Evolutionary conservation across 37 sponge, comb jelly and placozoan genomes (phyloP), one percentile per base, ranked within the genome.

Genomic region (Eunapius fragilis): DNA sequence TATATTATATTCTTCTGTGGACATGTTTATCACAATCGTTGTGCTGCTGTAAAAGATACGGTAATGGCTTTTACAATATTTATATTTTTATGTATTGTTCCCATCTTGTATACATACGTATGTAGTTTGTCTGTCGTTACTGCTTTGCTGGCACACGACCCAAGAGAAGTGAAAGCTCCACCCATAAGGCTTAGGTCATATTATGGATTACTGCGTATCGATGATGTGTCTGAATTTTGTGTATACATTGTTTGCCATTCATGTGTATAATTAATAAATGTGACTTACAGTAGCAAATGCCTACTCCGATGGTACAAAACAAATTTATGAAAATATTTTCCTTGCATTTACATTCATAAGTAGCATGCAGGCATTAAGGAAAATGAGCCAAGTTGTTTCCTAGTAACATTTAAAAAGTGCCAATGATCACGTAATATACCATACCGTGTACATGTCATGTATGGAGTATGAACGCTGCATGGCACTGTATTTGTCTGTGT

Each of bases 1-100:
- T 77, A 77, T 31, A 69, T 85, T 2, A 78, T 93, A 49, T 96
- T 96, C 86, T 91, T 89, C 76, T 96, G 97, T 89, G 90, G 95
- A 7, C 97, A 96, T 74, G 83, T 92, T 37, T 93, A 90, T 67
- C 97, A 96, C 41, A 78, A 82, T 17, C 41, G 87, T 6, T 93
- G 94, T 80, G 79, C 84, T 11, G 41, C 74, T 12, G 71, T 68
- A 45, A 89, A 69, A 79, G 25, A 58, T 11, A 17, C 22, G 58
- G 58, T 58, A 58, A 58, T 58, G 1, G 2, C 22, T 10, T 17
- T 4, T 1, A 13, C 58, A 58, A 58, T 2, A 11, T 58, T 58
- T 10, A 58, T 19, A 58, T 58, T 58, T 1, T 17, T 12, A 58
- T 58, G n/a, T 19, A 58, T 58, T 11, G 14, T 1, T 2, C 7